These are phyloP conservation scores for Furcifer pardalis DNA, from an alignment of 2,797 vertebrate genomes.

Conservation along the genomic window DNA sequence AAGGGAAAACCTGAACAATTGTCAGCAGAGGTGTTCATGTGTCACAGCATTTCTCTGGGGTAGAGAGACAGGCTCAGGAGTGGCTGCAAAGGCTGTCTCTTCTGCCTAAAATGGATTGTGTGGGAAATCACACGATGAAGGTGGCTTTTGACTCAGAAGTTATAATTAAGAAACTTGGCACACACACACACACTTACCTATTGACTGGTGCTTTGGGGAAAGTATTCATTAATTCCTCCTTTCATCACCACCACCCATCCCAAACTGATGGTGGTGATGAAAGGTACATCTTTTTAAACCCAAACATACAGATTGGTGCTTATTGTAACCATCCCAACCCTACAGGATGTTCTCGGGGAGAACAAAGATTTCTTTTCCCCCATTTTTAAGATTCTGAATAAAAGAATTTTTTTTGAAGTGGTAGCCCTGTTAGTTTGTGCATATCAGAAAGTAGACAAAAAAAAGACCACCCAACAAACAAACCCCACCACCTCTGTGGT, in stretches of 20 bases:
- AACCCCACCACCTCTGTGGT: no score
- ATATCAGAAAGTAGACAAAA: no score
- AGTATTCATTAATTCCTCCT: not conserved
- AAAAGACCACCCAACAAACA: no score
- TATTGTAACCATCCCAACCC: not conserved
- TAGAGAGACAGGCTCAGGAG: not conserved
- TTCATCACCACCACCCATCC: not conserved
- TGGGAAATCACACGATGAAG: no score
- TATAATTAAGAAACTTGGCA: not conserved
- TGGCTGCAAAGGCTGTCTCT: not conserved
- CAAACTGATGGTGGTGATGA: no score
- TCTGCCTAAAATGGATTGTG: not conserved
- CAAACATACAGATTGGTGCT: not conserved
- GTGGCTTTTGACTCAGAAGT: no score
- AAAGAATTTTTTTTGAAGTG: no score
- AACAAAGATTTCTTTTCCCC: not conserved
- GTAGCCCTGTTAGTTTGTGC: no score
- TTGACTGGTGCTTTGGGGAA: not conserved
- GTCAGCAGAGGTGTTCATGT: no score
- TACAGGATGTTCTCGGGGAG: not conserved
- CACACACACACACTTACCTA: not conserved
- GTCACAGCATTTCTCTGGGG: not conserved
- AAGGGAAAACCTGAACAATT: no score
- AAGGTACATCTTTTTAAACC: not conserved
- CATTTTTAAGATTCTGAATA: not conserved